Evolutionary conservation across 2,113 vertebrate genomes (phyloP).

Genomic region (Microtus richardsoni): DNA sequence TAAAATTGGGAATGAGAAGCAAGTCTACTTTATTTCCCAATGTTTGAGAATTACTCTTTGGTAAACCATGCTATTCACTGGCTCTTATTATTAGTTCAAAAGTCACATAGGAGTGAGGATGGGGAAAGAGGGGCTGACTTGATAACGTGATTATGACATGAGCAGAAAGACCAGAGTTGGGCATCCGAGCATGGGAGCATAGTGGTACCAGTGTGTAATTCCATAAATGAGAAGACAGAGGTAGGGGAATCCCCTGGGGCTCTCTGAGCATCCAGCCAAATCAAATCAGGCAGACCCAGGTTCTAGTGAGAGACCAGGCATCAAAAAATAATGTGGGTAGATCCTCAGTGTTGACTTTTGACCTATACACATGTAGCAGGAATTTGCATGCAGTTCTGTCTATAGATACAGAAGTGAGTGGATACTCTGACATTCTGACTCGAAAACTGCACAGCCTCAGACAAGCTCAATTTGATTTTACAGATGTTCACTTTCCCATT

Average conservation of each 20-base stretch:
- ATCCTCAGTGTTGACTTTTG: background rate
- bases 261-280: background rate
- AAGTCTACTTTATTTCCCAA: background rate
- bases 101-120: too few relatives aligned
- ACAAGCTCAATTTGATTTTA: background rate
- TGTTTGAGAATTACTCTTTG: conserved; percentile 7
- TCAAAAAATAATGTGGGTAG: background rate
- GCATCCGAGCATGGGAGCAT: background rate
- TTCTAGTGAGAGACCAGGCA: too few relatives aligned
- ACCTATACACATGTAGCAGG: too few relatives aligned
- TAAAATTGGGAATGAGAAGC: background rate
- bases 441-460: background rate
- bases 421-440: background rate
- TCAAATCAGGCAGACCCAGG: background rate
- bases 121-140: too few relatives aligned
- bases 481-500: background rate
- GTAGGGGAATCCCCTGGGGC: too few relatives aligned
- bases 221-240: background rate
- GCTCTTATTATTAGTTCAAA: background rate
- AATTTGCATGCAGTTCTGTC: too few relatives aligned
- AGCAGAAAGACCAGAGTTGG: background rate
- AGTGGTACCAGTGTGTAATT: background rate
- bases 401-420: background rate
- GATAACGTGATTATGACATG: background rate
- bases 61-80: background rate